Evolutionary conservation across 92 coral and sea anemone genomes (phyloP).

Genomic region (Porites rus): DNA sequence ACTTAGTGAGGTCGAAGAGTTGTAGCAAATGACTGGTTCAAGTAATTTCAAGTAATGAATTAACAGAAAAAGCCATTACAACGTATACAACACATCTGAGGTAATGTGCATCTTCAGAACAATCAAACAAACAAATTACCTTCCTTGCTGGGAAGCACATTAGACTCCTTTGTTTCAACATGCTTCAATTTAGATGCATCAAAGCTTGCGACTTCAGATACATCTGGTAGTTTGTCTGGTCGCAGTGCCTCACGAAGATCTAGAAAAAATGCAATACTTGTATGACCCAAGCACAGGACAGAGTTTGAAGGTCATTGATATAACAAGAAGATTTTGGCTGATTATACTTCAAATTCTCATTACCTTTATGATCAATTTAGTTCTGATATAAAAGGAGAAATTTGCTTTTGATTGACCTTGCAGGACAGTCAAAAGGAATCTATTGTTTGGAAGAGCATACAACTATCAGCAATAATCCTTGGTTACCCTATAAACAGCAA

Average conservation of each 20-base stretch:
- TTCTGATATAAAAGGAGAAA: too few species aligned
- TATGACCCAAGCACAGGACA: not conserved
- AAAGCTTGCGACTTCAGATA: slow-evolving; percentile 73
- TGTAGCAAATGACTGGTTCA: too few species aligned
- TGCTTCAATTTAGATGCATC: slow-evolving; percentile 72
- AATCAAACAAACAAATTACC: slow-evolving; percentile 30
- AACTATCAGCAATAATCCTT: not conserved
- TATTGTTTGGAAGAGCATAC: too few species aligned
- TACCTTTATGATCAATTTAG: too few species aligned
- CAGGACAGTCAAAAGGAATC: too few species aligned
- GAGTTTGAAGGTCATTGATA: too few species aligned
- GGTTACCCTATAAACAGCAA: not conserved
- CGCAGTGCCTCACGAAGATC: slow-evolving; percentile 75
- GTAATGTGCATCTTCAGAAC: not conserved
- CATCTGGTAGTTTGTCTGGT: slow-evolving; percentile 78
- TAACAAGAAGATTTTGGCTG: too few species aligned
- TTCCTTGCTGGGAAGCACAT: slow-evolving; percentile 76
- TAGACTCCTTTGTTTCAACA: slow-evolving; percentile 74
- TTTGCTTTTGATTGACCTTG: too few species aligned
- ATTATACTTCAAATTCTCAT: too few species aligned
- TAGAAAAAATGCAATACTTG: not conserved
- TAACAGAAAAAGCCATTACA: too few species aligned
- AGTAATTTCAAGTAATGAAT: too few species aligned
- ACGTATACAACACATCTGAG: not conserved
- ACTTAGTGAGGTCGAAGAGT: too few species aligned